A percentile compares a stretch with the other conserved stretches of the same genome.
Conservation (phyloP, 2,797 vertebrate species). For the Denticeps clupeoides region DNA sequence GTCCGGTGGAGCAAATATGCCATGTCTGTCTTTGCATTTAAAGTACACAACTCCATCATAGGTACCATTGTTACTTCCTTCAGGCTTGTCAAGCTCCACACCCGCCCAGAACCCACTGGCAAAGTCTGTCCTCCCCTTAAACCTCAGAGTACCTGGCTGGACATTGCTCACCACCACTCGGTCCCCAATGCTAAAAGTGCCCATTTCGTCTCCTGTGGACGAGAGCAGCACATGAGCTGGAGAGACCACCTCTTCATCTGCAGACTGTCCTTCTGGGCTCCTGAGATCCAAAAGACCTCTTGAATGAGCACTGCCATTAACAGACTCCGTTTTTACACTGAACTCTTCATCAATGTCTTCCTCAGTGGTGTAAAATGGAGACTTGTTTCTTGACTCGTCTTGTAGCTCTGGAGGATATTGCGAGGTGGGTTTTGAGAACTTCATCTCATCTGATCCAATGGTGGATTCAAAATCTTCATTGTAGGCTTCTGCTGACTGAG, state of each 20-base stretch:
- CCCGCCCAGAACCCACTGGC: constrained; percentile 94
- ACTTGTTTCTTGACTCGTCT: constrained; percentile 29
- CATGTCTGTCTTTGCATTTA: constrained; percentile 71
- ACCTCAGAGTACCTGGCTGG: constrained; percentile 82
- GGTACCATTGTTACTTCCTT: constrained; percentile 89
- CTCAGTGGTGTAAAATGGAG: constrained; percentile 50
- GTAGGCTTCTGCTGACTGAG: constrained; percentile 35
- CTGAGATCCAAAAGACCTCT: constrained; percentile 60
- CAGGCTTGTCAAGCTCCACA: constrained; percentile 84
- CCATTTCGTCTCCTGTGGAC: constrained; percentile 56
- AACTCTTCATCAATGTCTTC: constrained; percentile 73
- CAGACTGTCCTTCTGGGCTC: constrained; percentile 42
- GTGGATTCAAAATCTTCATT: constrained; percentile 67
- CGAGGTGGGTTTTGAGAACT: constrained; percentile 31
- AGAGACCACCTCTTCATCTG: constrained; percentile 40
- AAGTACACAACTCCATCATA: constrained; percentile 81
- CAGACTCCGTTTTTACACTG: constrained; percentile 53
- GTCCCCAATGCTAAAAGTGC: constrained; percentile 71
- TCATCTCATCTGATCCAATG: constrained; percentile 32
- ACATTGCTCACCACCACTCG: constrained; percentile 81
- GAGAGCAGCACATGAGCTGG: constrained; percentile 23
- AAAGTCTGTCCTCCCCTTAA: constrained; percentile 84
- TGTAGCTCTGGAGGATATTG: constrained; percentile 25
- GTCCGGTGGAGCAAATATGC: constrained; percentile 90
- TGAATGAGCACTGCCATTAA: constrained; percentile 48